phyloP scores from a whole-genome alignment of 2,113 vertebrate species.

The Fulica atra region DNA sequence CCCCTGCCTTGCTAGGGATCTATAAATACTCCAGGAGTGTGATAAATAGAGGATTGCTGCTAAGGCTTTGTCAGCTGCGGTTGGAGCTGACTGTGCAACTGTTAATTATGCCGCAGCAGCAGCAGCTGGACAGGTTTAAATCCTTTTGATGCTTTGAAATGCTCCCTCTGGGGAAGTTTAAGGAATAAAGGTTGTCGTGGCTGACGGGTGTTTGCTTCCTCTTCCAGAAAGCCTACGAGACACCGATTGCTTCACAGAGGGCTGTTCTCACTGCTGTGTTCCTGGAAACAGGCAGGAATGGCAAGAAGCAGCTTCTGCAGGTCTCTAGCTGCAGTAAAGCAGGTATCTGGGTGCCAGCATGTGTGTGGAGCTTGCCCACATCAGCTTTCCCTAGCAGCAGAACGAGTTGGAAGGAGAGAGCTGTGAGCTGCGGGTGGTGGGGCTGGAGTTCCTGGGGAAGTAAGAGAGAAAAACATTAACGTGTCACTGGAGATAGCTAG shows the following conservation, averaged over 20 bases:
- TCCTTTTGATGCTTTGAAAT: slow-evolving; percentile 5
- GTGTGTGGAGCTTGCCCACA: no score
- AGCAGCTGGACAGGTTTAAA: slow-evolving; percentile 24
- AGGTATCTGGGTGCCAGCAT: no score
- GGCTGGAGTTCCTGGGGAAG: neutral
- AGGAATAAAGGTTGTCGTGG: slow-evolving; percentile 2
- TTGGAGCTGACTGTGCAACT: slow-evolving; percentile 32
- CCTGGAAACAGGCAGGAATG: neutral
- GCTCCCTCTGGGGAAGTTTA: neutral
- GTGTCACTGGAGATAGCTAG: neutral
- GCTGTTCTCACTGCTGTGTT: neutral
- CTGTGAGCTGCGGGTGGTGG: neutral
- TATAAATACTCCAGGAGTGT: slow-evolving; percentile 7
- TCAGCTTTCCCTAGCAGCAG: neutral
- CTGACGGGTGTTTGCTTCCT: slow-evolving; percentile 2
- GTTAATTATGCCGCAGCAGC: slow-evolving; percentile 47
- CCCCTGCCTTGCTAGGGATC: slow-evolving; percentile 3
- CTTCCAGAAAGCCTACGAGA: neutral
- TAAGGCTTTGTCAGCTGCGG: slow-evolving; percentile 21
- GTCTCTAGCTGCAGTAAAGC: neutral
- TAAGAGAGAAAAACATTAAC: neutral
- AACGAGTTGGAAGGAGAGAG: neutral
- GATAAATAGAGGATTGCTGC: slow-evolving; percentile 14
- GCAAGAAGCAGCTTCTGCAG: neutral
- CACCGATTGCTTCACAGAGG: neutral